phyloP scores from a whole-genome alignment of 2,888 invertebrate genomes.

The Cantharis nigra region DNA sequence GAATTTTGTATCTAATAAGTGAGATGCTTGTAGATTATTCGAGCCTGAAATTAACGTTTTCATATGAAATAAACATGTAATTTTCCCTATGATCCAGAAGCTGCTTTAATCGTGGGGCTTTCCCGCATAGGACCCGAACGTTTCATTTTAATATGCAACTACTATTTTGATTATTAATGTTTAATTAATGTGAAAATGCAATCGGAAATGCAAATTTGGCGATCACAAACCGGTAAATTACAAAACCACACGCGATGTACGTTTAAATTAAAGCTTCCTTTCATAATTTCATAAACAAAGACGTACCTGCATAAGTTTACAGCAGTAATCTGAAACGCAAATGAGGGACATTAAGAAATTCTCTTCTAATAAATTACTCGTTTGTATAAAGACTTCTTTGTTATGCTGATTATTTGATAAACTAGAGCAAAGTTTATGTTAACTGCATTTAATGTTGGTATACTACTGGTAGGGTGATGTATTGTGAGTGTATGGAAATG shows the following conservation, averaged over 20 bases:
- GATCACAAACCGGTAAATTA: slow-evolving; percentile 25
- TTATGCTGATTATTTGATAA: not conserved
- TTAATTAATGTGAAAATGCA: slow-evolving; percentile 41
- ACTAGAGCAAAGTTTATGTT: not conserved
- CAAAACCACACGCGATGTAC: slow-evolving; percentile 7
- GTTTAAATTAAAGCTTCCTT: slow-evolving; percentile 5
- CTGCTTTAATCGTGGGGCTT: slow-evolving; percentile 26
- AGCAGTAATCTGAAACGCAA: slow-evolving; percentile 8
- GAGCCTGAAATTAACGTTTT: slow-evolving; percentile 49
- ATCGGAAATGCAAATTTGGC: slow-evolving; percentile 41
- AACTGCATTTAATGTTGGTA: not conserved
- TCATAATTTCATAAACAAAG: slow-evolving; percentile 9
- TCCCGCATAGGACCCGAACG: slow-evolving; percentile 2
- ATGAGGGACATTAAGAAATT: not conserved
- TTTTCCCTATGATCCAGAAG: slow-evolving; percentile 25
- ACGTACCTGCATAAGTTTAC: slow-evolving; percentile 5
- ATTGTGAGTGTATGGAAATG: not conserved
- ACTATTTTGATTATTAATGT: slow-evolving; percentile 28
- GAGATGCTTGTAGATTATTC: slow-evolving; percentile 32
- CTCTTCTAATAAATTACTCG: not conserved
- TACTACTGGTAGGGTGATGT: not conserved
- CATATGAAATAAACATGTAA: slow-evolving; percentile 42
- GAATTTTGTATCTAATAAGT: slow-evolving; percentile 19
- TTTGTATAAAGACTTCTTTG: slow-evolving; percentile 1
- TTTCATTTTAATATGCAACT: slow-evolving; percentile 23